A percentile compares a stretch with the other conserved stretches of the same genome.
Conservation (phyloP, 1,140 invertebrate species). For the Camponotus floridanus region DNA sequence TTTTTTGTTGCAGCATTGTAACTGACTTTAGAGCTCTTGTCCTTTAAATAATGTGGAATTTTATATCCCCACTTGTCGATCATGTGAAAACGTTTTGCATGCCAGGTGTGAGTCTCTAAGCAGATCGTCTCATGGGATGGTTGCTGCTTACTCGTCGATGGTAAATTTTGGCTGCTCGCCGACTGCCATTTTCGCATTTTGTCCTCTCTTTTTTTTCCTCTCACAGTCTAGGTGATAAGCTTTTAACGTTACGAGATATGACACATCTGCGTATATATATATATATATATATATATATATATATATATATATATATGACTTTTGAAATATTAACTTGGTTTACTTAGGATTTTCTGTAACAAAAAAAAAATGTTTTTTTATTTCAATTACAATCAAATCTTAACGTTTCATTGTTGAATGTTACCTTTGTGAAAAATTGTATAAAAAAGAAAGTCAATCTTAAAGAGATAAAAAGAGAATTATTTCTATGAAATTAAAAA, state of each 20-base stretch:
- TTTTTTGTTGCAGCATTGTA: constrained; percentile 93
- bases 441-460: not conserved
- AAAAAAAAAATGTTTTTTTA: not conserved
- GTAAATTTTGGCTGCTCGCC: constrained; percentile 82
- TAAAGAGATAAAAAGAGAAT: no score
- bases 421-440: not conserved
- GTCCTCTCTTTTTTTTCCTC: constrained; percentile 90
- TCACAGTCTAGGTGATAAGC: constrained; percentile 92
- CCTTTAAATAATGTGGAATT: constrained; percentile 92
- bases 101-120: constrained; percentile 99
- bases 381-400: no score
- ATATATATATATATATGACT: constrained; percentile 96
- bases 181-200: no score
- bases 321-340: constrained; percentile 93
- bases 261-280: no score
- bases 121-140: constrained; percentile 92
- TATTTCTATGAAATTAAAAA: no score
- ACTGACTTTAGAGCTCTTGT: constrained; percentile 94
- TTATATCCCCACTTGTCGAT: constrained; percentile 95
- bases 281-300: no score
- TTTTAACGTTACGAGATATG: constrained; percentile 97
- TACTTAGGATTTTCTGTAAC: constrained; percentile 87
- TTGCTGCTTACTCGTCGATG: constrained; percentile 91
- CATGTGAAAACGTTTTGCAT: constrained; percentile 98
- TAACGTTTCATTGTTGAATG: no score